These are phyloP conservation scores for Petrocephalus sullivani DNA, from an alignment of 2,797 vertebrate genomes.

Conservation along the genomic window DNA sequence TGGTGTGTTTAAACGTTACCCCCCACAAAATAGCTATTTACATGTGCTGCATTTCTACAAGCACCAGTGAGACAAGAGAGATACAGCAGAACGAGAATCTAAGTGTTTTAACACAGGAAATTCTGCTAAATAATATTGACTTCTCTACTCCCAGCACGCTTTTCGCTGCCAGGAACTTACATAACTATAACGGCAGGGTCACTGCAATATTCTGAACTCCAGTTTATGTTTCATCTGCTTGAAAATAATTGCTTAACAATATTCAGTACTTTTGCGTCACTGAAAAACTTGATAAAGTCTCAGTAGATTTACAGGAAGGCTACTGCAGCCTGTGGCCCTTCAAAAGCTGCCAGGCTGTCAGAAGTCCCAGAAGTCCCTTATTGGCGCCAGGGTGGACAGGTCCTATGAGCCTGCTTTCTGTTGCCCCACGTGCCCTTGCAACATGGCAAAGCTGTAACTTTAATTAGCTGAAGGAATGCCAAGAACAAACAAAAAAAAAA, in stretches of 20 bases:
- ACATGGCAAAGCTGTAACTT: neutral
- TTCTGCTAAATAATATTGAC: neutral
- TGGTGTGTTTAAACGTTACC: neutral
- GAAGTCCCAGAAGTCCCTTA: neutral
- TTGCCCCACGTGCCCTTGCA: neutral
- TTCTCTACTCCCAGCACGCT: neutral
- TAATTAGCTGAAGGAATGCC: conserved; percentile 2
- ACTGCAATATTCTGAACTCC: neutral
- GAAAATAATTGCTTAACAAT: neutral
- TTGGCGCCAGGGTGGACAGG: neutral
- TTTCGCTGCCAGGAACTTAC: neutral
- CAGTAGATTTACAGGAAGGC: neutral
- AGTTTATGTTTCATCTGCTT: neutral
- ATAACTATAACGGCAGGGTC: neutral
- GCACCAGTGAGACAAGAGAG: neutral
- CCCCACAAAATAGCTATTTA: neutral
- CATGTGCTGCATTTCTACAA: neutral
- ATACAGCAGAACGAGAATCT: neutral
- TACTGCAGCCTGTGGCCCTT: neutral
- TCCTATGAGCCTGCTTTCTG: neutral
- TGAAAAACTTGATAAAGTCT: neutral
- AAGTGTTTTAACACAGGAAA: neutral
- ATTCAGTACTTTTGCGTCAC: neutral
- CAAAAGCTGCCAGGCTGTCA: neutral
- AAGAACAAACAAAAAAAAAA: neutral